phyloP scores from a whole-genome alignment of 2,888 invertebrate species.

The Ischnura elegans region DNA sequence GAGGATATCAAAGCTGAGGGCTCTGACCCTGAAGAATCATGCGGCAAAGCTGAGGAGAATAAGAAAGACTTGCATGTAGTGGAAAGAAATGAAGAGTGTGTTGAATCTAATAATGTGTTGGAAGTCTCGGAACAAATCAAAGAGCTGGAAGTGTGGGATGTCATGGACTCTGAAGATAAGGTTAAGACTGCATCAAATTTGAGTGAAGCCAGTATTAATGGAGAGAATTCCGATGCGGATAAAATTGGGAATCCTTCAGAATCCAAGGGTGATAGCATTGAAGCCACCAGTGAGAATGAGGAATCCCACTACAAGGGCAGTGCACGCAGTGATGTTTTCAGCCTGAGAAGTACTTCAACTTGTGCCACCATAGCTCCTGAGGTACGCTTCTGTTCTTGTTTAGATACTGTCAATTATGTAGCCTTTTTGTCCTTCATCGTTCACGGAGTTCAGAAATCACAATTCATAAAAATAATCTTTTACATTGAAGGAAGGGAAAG shows the following conservation, averaged over 20 bases:
- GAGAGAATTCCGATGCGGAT: slow-evolving; percentile 68
- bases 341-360: slow-evolving; percentile 80
- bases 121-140: slow-evolving; percentile 70
- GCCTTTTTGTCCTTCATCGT: no score
- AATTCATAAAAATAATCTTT: no score
- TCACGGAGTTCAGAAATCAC: no score
- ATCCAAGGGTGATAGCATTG: background rate
- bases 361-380: slow-evolving; percentile 92
- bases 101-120: slow-evolving; percentile 69
- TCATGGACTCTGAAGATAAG: background rate
- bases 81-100: slow-evolving; percentile 38
- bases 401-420: no score
- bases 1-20: slow-evolving; percentile 80
- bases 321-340: slow-evolving; percentile 72
- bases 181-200: slow-evolving; percentile 73
- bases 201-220: slow-evolving; percentile 74
- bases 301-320: background rate
- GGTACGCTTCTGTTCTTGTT: slow-evolving; percentile 79
- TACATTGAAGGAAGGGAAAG: no score
- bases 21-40: slow-evolving; percentile 82
- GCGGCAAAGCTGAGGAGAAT: slow-evolving; percentile 80
- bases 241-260: background rate
- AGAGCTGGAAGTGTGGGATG: slow-evolving; percentile 72
- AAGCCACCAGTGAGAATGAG: background rate
- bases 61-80: slow-evolving; percentile 68